Evolutionary conservation across 2,888 invertebrate genomes (phyloP).

Genomic region (Laothoe populi): DNA sequence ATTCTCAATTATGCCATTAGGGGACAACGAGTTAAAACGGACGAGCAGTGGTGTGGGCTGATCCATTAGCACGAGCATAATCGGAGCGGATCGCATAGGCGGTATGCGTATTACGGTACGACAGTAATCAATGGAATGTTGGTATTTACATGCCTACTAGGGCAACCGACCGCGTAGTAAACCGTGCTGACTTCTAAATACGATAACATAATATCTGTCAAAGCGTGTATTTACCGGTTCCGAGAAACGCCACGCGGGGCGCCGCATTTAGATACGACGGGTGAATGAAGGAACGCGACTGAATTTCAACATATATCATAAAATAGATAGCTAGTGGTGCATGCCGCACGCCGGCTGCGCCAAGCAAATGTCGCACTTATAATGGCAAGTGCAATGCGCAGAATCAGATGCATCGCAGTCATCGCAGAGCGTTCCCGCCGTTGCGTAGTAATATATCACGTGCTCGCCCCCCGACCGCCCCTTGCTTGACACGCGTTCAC

Average conservation of each 20-base stretch:
- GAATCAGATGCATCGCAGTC: conserved; percentile 52
- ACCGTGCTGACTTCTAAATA: conserved; percentile 9
- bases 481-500: conserved; percentile 32
- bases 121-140: conserved; percentile 21
- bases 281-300: conserved; percentile 8
- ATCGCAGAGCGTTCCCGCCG: conserved; percentile 41
- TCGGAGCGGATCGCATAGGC: conserved; percentile 7
- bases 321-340: neutral
- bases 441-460: conserved; percentile 54
- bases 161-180: neutral
- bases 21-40: conserved; percentile 9
- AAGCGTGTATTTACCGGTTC: conserved; percentile 8
- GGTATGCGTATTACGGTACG: conserved; percentile 6
- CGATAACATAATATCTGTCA: conserved; percentile 13
- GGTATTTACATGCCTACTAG: conserved; percentile 25
- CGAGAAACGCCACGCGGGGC: neutral
- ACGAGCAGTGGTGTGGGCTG: conserved; percentile 10
- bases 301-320: neutral
- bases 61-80: conserved; percentile 24
- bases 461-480: conserved; percentile 44
- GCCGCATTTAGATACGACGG: neutral
- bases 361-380: conserved; percentile 28
- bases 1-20: conserved; percentile 18
- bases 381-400: conserved; percentile 54
- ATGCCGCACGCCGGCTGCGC: conserved; percentile 11